Evolutionary conservation across 2,797 vertebrate species (phyloP).

Genomic region (Enteromius paludinosus): DNA sequence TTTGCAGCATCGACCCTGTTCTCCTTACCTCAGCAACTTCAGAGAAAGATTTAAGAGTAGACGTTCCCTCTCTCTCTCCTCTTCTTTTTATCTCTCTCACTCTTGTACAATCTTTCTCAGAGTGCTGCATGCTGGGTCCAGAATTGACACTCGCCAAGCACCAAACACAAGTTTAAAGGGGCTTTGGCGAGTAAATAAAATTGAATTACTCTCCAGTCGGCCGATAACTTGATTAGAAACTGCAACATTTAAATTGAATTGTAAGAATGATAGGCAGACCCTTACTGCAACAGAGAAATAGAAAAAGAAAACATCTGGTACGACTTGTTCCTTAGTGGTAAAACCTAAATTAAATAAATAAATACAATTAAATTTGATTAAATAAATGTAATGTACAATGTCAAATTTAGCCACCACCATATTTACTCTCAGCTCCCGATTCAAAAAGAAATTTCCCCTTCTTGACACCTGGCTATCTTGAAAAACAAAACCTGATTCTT

Average conservation of each 20-base stretch:
- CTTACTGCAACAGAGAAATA: background rate
- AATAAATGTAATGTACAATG: background rate
- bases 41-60: constrained; percentile 58
- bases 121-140: constrained; percentile 7
- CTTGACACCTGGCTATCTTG: constrained; percentile 34
- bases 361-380: background rate
- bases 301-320: constrained; percentile 11
- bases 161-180: constrained; percentile 12
- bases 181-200: constrained; percentile 28
- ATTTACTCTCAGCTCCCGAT: background rate
- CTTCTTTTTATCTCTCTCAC: constrained; percentile 2
- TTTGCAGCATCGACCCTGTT: constrained; percentile 52
- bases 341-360: constrained; percentile 3
- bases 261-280: constrained; percentile 6
- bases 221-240: constrained; percentile 29
- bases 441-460: background rate
- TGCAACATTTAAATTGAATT: constrained; percentile 33
- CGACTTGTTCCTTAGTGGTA: background rate
- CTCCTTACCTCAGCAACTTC: constrained; percentile 62
- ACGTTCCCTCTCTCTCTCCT: constrained; percentile 15
- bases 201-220: constrained; percentile 32
- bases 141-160: constrained; percentile 19
- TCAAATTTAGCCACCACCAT: background rate
- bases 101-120: constrained; percentile 9
- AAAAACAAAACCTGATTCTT: constrained; percentile 41